Percentiles rank a stretch among this genome's conserved stretches.
phyloP scores from a whole-genome alignment of 2,113 vertebrate genomes.

The Burhinus bistriatus region DNA sequence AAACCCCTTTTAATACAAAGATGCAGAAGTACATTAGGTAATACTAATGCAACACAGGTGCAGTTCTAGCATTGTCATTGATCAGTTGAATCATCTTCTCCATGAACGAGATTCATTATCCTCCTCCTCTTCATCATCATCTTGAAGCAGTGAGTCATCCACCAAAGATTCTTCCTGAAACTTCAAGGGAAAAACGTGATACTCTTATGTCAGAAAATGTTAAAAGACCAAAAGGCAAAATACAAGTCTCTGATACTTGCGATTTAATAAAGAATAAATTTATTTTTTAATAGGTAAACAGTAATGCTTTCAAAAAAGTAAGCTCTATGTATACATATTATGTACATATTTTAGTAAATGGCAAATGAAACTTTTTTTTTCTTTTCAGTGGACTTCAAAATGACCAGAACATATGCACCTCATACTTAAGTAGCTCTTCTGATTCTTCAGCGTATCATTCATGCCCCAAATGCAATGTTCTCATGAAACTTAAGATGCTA shows the following conservation, averaged over 20 bases:
- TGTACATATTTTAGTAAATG: neutral
- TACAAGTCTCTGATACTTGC: neutral
- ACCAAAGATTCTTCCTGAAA: conserved; percentile 93
- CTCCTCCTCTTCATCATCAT: conserved; percentile 97
- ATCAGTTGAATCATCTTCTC: conserved; percentile 91
- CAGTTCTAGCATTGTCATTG: conserved; percentile 68
- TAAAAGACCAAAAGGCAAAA: neutral
- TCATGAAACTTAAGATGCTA: neutral
- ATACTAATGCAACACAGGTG: conserved; percentile 82
- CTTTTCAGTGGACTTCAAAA: neutral
- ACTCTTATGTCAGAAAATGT: conserved; percentile 15
- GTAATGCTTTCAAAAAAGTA: neutral
- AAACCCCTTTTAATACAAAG: conserved; percentile 80
- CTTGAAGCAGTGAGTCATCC: conserved; percentile 92
- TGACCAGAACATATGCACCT: neutral
- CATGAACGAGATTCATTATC: conserved; percentile 95
- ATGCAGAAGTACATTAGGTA: conserved; percentile 83
- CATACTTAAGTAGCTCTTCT: neutral
- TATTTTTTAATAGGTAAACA: neutral
- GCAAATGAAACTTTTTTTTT: neutral
- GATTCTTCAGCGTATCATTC: neutral
- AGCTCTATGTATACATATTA: neutral
- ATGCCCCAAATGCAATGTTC: neutral
- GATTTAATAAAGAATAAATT: neutral
- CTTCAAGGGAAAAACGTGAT: conserved; percentile 65